Base-by-base conservation (phyloP, 2,888 invertebrate genomes). In the Isotomurus palustris region DNA sequence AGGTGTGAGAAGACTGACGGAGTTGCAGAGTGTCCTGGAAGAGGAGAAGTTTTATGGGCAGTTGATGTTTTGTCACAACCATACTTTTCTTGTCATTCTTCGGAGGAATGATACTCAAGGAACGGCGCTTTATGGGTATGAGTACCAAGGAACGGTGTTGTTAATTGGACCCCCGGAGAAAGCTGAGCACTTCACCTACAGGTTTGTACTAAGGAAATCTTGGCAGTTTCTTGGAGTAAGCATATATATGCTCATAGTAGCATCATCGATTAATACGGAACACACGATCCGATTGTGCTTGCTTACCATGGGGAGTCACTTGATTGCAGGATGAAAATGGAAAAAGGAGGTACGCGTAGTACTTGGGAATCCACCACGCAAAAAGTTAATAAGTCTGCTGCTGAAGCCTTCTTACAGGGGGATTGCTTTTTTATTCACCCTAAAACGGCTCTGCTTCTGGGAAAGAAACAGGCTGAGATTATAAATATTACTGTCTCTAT, bases 361-460 rank as follows among this genome's bases (percentile, higher is more conserved):
- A 40, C 38, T 19, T 59, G 51, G 54, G 59, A 59, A 44, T 45
- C 49, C 6, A 41, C 22, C 19, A 36, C 54, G 2, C 40, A 55
- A 17, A 17, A 22, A 3, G 51, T 59, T 29, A 28, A 49, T 8
- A 51, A 38, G n/a, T 50, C 17, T 8, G n/a, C 51, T 12, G 43
- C 28, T 12, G n/a, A 14, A 4, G 35, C 40, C 2, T 38, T 59
- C 45, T 44, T 50, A 21, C 32, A 19, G 8, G 59, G 54, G 4
- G 54, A 59, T 32, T 59, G 59, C 17, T 55, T 40, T 40, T 14
- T 36, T 40, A 22, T 38, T 8, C 38, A 40, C n/a, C 43, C 32
- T 19, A 44, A 22, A 17, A 43, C 43, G 6, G 40, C 17, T 6
- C 12, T 6, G 6, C 17, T 40, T n/a, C 19, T 40, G 17, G 40